Conservation (phyloP, 2,113 vertebrate genomes). For the Columbina picui region DNA sequence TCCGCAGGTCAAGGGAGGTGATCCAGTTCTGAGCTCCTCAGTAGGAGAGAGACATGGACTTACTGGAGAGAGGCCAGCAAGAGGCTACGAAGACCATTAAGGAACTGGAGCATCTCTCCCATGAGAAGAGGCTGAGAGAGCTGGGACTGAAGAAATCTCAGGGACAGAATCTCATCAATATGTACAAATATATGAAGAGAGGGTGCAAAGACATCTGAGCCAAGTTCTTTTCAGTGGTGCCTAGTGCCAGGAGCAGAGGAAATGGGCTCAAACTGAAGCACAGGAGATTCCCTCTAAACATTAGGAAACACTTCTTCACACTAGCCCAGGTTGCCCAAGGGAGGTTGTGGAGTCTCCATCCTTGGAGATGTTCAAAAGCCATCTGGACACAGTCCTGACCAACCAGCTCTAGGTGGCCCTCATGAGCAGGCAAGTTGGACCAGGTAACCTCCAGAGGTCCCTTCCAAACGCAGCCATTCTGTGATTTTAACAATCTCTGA, state of each 20-base stretch:
- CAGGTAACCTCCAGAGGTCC: background rate
- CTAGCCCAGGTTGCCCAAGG: background rate
- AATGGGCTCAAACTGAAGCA: background rate
- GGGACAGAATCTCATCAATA: no score
- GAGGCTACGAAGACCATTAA: background rate
- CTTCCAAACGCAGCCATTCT: background rate
- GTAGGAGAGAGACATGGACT: background rate
- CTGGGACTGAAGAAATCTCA: background rate
- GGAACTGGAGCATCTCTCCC: background rate
- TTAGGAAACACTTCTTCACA: background rate
- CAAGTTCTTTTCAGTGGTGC: background rate
- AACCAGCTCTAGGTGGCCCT: background rate
- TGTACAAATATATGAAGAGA: background rate
- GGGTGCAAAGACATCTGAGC: fast-evolving
- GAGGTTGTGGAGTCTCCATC: background rate
- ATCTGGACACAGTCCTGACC: background rate
- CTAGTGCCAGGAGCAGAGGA: background rate
- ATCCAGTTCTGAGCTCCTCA: background rate
- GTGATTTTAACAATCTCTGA: background rate
- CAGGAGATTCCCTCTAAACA: background rate
- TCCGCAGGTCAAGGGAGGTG: background rate
- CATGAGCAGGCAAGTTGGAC: background rate
- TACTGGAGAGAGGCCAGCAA: background rate
- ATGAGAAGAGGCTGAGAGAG: background rate
- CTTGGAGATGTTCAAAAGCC: background rate